Evolutionary conservation across 2,113 vertebrate species (phyloP).

Genomic region (Tupaia tana): DNA sequence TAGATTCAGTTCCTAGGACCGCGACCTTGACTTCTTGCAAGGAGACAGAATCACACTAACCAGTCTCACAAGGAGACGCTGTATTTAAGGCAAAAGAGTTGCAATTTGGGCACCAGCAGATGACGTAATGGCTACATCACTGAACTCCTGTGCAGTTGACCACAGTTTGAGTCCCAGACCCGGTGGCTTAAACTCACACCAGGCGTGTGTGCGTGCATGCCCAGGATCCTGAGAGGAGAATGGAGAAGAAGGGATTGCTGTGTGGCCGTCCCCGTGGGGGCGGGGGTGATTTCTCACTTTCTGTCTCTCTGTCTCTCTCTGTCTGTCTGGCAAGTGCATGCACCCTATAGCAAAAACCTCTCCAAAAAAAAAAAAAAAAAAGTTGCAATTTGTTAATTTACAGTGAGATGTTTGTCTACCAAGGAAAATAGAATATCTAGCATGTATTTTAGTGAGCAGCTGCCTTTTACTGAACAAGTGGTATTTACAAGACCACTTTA

Average conservation of each 20-base stretch:
- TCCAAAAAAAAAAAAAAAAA: neutral
- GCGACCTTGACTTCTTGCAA: neutral
- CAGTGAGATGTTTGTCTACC: neutral
- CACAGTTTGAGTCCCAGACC: too few species aligned
- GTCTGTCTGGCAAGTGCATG: too few species aligned
- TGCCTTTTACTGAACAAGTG: neutral
- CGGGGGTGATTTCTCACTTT: too few species aligned
- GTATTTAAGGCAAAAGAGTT: neutral
- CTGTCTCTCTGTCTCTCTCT: too few species aligned
- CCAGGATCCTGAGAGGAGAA: too few species aligned
- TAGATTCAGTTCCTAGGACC: neutral
- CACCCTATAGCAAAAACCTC: too few species aligned
- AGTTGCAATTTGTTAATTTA: slow-evolving; percentile 14
- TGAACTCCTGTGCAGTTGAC: too few species aligned
- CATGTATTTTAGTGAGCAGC: neutral
- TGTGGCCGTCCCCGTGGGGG: too few species aligned
- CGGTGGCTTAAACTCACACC: too few species aligned
- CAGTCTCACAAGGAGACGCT: neutral
- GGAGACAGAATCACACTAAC: neutral
- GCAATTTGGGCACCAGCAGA: neutral
- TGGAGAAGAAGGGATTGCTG: too few species aligned
- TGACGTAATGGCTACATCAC: too few species aligned
- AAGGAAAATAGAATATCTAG: neutral
- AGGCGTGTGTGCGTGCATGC: too few species aligned
- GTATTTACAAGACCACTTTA: neutral